Evolutionary conservation across 2,888 invertebrate species (phyloP).

Genomic region (Tenthredo mesomela): DNA sequence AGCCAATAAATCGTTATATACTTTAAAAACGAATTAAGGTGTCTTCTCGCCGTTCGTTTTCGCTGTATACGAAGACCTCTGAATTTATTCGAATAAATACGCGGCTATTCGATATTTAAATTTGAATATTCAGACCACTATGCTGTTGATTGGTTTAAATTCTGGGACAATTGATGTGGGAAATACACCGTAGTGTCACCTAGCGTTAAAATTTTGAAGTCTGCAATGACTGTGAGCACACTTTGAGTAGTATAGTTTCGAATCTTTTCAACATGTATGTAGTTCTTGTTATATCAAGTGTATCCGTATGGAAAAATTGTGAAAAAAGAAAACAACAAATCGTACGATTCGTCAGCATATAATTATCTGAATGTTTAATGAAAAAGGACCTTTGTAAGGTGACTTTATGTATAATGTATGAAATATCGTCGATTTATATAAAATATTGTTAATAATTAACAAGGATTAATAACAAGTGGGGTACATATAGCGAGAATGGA

Average conservation of each 20-base stretch:
- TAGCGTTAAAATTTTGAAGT: not conserved
- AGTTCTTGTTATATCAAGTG: not conserved
- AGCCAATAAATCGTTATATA: not conserved
- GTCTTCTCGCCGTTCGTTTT: not conserved
- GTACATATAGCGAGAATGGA: constrained; percentile 79
- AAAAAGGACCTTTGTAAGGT: not conserved
- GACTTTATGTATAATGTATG: constrained; percentile 15
- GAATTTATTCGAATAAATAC: not conserved
- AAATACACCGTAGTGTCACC: not conserved
- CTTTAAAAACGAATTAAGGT: not conserved
- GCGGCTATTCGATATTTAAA: not conserved
- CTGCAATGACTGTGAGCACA: not conserved
- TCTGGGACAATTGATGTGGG: not conserved
- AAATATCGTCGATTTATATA: not conserved
- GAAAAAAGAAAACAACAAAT: constrained; percentile 18
- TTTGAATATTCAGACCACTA: not conserved
- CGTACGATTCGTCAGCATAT: constrained; percentile 13
- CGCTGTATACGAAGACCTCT: not conserved
- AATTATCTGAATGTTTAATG: constrained; percentile 31
- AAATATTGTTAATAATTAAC: not conserved
- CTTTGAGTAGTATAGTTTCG: too few species aligned
- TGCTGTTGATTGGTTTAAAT: not conserved
- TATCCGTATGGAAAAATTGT: constrained; percentile 31
- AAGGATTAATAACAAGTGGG: not conserved
- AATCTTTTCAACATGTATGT: not conserved